These are phyloP conservation scores for Loripinus fragilis DNA, from an alignment of 2,888 invertebrate species.

Conservation along the genomic window DNA sequence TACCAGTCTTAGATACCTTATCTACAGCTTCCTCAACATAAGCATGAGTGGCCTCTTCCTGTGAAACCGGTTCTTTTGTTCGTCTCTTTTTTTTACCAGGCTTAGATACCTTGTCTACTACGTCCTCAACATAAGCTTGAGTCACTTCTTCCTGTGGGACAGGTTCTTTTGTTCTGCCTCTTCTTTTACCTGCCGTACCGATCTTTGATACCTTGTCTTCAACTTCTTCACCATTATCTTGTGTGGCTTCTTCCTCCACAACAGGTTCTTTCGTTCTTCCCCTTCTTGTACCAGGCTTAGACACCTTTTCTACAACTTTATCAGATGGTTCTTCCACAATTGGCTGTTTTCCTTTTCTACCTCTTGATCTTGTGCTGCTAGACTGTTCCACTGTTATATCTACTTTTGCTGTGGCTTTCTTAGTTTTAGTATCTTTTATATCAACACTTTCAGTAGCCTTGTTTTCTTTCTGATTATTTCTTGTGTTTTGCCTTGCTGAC, in stretches of 20 bases:
- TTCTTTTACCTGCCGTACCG: no score
- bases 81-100: constrained; percentile 23
- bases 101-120: constrained; percentile 23
- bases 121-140: no score
- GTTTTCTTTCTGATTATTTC: not conserved
- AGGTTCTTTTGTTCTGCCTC: no score
- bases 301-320: constrained; percentile 24
- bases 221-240: no score
- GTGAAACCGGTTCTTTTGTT: constrained; percentile 5
- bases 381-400: constrained; percentile 1
- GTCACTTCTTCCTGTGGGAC: no score
- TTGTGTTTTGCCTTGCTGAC: constrained; percentile 12
- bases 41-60: constrained; percentile 33
- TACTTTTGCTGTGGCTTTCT: not conserved
- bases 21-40: no score
- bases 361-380: constrained; percentile 20
- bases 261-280: constrained; percentile 11
- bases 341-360: constrained; percentile 16
- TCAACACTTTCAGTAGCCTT: not conserved
- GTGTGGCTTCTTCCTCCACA: constrained; percentile 24
- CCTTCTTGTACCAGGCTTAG: constrained; percentile 31
- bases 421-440: not conserved
- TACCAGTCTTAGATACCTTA: no score
- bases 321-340: constrained; percentile 17
- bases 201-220: no score